Evolutionary conservation across 2,888 invertebrate species (phyloP), one percentile per base, ranked within the genome.

Genomic region (Apocheima hispidaria): DNA sequence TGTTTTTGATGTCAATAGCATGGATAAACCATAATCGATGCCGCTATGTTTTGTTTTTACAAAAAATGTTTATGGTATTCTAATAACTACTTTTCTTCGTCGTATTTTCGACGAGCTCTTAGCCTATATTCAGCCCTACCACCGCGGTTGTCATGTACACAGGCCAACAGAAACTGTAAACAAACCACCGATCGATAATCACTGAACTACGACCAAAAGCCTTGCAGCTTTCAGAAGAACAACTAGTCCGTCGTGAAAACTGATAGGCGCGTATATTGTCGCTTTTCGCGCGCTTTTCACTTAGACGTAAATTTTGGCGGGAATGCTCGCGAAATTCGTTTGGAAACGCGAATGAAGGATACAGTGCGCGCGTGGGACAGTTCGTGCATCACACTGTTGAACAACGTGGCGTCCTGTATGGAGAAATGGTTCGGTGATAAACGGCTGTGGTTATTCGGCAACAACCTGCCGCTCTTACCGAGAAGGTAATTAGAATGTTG

Each of bases 351-450:
- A 87, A 92, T 92, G 90, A 84, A 78, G 82, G 74, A 83, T 70
- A 81, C 74, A 78, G 70, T 73, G 71, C 72, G 76, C 63, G 59
- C 68, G 64, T 71, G 68, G 75, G 74, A 80, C 67, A 72, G 77
- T 82, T 84, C 81, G 67, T 75, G 71, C 68, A 79, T 82, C 83
- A 91, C 86, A 77, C 84, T 90, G 89, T 88, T 86, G 81, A 85
- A 82, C 82, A 93, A 90, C 84, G 86, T 93, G 88, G 88, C 92
- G 77, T 88, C 92, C 92, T 93, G 94, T 92, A 97, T 97, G 97
- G 97, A 97, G 96, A 97, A 96, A 97, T 97, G 97, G 97, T 96
- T 97, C 91, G 96, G 96, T 94, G 97, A 97, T 93, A 96, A 96
- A 91, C 96, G 96, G 93, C 93, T 97, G 88, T 97, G 97, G 97